Base-by-base conservation (phyloP, 1,140 invertebrate species). In the Nylanderia fulva region DNA sequence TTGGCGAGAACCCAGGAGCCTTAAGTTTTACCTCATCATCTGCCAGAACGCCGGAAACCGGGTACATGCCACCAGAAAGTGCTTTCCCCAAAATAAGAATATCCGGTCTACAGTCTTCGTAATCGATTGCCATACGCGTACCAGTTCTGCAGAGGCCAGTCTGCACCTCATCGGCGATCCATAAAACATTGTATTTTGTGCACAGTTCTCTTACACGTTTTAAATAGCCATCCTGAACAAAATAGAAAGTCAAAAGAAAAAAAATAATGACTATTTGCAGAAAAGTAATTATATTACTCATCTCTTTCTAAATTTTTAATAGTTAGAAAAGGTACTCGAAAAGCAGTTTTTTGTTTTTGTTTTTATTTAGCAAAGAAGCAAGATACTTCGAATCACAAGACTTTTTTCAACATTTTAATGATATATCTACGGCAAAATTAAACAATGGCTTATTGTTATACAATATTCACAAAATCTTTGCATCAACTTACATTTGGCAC, bases 91-190 rank as follows among this genome's bases (percentile, higher is more conserved):
- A 93, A 45, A 97, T 93, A 1, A 98, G 91, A 74, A 98, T 96
- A 92, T 98, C 98, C 5, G 98, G 97, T 64, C 95, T 95, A 3
- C 97, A 96, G 66, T 97, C 95, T 92, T 99, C 99, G 93, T 99
- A 97, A 92, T 99, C 97, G 0, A 98, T 96, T 21, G 98, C 98
- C 52, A 99, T 93, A 85, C 98, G 94, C 95, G 96, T 98, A 61
- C 99, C 99, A 11, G 99, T 99, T 87, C 99, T 96, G 24, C 97
- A 97, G 84, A 99, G 95, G 15, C 98, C 98, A 33, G 98, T 98
- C 94, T 99, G 99, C 8, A 99, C 98, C 94, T 99, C 99, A 95
- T 99, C 99, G 5, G 98, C 98, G 86, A 99, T 99, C 96, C 98
- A 99, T 0, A 99, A 95, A 1, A 99, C 99, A 91, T 99, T 99